Conservation (phyloP, 2,113 vertebrate species). For the Leuciscus idus region DNA sequence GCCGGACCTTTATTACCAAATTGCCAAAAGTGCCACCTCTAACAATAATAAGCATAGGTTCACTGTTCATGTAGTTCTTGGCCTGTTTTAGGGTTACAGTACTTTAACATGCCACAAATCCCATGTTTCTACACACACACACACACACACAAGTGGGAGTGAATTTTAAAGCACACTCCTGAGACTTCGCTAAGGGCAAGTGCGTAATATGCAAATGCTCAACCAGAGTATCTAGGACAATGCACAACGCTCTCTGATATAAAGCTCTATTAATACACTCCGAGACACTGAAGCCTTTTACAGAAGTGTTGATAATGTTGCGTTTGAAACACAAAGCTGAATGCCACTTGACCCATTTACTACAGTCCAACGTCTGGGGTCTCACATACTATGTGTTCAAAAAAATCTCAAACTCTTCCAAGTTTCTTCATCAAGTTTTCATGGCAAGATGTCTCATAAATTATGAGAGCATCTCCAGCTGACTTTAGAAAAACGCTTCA, state of each 20-base stretch:
- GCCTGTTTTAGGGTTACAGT: slow-evolving; percentile 26
- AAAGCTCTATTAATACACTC: slow-evolving; percentile 72
- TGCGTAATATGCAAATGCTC: slow-evolving; percentile 76
- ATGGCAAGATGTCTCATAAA: slow-evolving; percentile 74
- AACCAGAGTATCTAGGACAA: slow-evolving; percentile 74
- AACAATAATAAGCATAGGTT: not conserved
- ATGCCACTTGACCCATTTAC: slow-evolving; percentile 72
- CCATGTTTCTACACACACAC: slow-evolving; percentile 66
- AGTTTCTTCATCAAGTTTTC: slow-evolving; percentile 76
- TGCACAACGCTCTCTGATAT: slow-evolving; percentile 72
- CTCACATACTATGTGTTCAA: slow-evolving; percentile 52
- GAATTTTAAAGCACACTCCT: slow-evolving; percentile 71
- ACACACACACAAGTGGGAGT: slow-evolving; percentile 70
- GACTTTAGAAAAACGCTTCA: slow-evolving; percentile 64
- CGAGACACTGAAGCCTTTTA: slow-evolving; percentile 55
- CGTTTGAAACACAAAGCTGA: slow-evolving; percentile 44
- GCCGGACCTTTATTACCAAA: not conserved
- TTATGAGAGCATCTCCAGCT: slow-evolving; percentile 70
- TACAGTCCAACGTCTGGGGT: slow-evolving; percentile 60
- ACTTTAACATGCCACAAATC: slow-evolving; percentile 51
- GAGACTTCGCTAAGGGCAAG: slow-evolving; percentile 76
- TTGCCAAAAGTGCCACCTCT: not conserved
- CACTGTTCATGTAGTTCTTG: not conserved
- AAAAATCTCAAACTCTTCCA: slow-evolving; percentile 69
- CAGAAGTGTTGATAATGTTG: slow-evolving; percentile 58